Evolutionary conservation across 2,888 invertebrate genomes (phyloP).

Genomic region (Melinaea menophilus): DNA sequence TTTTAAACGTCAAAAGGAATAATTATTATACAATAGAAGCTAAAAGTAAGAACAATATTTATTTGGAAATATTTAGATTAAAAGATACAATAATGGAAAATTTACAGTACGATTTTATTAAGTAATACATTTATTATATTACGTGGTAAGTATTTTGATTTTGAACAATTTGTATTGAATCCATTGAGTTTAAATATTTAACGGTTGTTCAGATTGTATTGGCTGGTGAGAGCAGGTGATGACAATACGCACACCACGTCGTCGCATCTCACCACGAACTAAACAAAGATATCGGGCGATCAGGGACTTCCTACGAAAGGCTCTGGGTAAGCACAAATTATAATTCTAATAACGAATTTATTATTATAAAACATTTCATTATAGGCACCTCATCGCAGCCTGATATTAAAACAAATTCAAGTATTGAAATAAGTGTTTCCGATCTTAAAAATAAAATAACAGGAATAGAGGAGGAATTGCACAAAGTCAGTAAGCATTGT

Average conservation of each 20-base stretch:
- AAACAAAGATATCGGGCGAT: slow-evolving; percentile 59
- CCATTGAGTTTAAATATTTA: no score
- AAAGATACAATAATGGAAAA: slow-evolving; percentile 21
- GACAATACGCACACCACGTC: slow-evolving; percentile 62
- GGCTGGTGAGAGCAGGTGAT: slow-evolving; percentile 42
- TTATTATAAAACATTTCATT: neutral
- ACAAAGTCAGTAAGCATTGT: slow-evolving; percentile 53
- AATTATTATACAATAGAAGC: slow-evolving; percentile 48
- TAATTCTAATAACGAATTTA: neutral
- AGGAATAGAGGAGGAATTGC: slow-evolving; percentile 53
- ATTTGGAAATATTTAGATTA: slow-evolving; percentile 30
- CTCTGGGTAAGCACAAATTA: slow-evolving; percentile 46
- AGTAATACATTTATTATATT: neutral
- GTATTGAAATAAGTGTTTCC: slow-evolving; percentile 56
- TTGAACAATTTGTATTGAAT: no score
- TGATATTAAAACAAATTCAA: slow-evolving; percentile 59
- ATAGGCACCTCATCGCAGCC: slow-evolving; percentile 58
- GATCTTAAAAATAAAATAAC: slow-evolving; percentile 59
- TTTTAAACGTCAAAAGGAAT: slow-evolving; percentile 59
- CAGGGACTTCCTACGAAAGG: slow-evolving; percentile 57
- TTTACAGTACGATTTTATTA: slow-evolving; percentile 8
- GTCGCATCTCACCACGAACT: slow-evolving; percentile 66
- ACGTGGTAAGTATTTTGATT: neutral
- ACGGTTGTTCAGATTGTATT: neutral
- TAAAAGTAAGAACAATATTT: slow-evolving; percentile 54